These are phyloP conservation scores for Brachyptera risi DNA, from an alignment of 2,888 invertebrate genomes.

Conservation along the genomic window DNA sequence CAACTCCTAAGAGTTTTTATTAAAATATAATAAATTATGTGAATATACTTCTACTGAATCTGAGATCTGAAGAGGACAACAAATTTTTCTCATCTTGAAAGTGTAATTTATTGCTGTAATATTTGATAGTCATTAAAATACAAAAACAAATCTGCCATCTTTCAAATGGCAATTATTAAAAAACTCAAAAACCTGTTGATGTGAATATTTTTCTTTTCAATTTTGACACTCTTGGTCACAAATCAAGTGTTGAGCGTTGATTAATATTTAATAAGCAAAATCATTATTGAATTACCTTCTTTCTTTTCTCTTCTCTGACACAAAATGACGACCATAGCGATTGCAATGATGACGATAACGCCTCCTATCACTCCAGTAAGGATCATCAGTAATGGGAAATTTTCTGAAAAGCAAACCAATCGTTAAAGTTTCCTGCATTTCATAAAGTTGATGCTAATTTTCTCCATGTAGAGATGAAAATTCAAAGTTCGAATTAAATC, in stretches of 20 bases:
- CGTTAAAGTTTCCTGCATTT: not conserved
- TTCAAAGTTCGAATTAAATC: not conserved
- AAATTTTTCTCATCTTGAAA: too few relatives aligned
- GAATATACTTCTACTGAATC: too few relatives aligned
- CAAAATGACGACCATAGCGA: constrained; percentile 78
- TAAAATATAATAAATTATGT: too few relatives aligned
- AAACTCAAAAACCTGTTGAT: not conserved
- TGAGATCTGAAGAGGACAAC: too few relatives aligned
- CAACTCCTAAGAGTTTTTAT: too few relatives aligned
- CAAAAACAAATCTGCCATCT: too few relatives aligned
- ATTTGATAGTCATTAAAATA: too few relatives aligned
- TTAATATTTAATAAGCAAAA: too few relatives aligned
- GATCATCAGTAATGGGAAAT: constrained; percentile 73
- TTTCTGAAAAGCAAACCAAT: constrained; percentile 51
- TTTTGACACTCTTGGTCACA: not conserved
- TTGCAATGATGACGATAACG: constrained; percentile 79
- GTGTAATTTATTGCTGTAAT: too few relatives aligned
- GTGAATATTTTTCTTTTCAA: not conserved
- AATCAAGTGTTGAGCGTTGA: not conserved
- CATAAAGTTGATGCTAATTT: constrained; percentile 2
- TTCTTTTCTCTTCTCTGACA: constrained; percentile 65
- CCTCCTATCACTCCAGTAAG: constrained; percentile 81
- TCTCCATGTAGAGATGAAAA: not conserved
- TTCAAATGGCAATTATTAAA: too few relatives aligned
- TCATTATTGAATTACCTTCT: constrained; percentile 42